Evolutionary conservation across 2,888 invertebrate species (phyloP), one percentile per base, ranked within the genome.

Genomic region (Pecten maximus): DNA sequence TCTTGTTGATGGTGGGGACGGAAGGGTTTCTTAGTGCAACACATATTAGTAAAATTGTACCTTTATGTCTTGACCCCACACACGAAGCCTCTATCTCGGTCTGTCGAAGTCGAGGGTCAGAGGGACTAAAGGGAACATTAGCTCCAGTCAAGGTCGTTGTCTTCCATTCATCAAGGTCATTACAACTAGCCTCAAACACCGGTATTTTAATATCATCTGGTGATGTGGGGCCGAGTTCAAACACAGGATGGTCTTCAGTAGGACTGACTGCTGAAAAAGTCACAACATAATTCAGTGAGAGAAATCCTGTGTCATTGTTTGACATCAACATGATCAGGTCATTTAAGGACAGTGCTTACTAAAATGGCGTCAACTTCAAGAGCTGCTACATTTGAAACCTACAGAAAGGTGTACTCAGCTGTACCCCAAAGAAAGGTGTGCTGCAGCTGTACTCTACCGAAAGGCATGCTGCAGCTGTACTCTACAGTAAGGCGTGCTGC

Each of bases 101-200:
- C 8, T 87, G 87, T 35, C 44, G 90, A 35, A 90, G 86, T 86
- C 96, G 91, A 0, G 96, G 96, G 89, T 96, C 96, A 44, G 92
- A 89, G 1, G 93, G 93, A 90, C 94, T 95, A 90, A 95, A 96
- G 0, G 96, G 95, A 35, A 95, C 93, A 91, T 96, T 95, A 19
- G 96, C 95, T 39, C 96, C 96, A 8, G 95, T 95, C 40, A 96
- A 50, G 2, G 96, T 95, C 35, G 93, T 93, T 88, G 92, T 92
- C 87, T 94, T 95, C 95, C 95, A 96, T 89, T 96, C 96, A 40
- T 93, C 92, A 35, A 90, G 92, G 2, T 94, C 94, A 15, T 54
- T 87, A n/a, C 74, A 35, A 15, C 89, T 88, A 40, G 88, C 54
- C 28, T 91, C 91, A 90, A 90, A 90, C 40, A 90, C 44, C 2